Conservation (phyloP, 2,113 vertebrate genomes). For the Cavia aperea region DNA sequence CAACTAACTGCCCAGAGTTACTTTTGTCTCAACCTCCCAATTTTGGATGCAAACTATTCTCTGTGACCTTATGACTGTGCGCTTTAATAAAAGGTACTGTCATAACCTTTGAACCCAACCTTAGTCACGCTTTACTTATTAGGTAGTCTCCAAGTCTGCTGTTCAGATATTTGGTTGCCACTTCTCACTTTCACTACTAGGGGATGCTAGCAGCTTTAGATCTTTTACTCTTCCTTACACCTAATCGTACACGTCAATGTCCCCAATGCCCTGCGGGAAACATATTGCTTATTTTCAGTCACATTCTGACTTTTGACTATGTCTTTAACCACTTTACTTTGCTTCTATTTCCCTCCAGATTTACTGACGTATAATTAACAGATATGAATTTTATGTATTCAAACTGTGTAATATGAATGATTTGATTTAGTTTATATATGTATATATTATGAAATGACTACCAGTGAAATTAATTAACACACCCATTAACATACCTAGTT, state of each 20-base stretch:
- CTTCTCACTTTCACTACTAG: background rate
- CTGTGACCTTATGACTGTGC: background rate
- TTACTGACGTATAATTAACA: background rate
- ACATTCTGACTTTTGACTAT: background rate
- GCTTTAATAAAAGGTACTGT: background rate
- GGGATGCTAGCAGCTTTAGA: background rate
- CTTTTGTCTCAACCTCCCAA: background rate
- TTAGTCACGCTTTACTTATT: background rate
- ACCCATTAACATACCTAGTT: background rate
- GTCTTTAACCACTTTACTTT: background rate
- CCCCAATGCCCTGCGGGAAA: background rate
- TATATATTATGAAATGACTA: background rate
- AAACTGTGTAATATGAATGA: background rate
- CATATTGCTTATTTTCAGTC: background rate
- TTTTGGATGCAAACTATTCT: background rate
- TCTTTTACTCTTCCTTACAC: background rate
- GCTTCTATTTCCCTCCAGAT: background rate
- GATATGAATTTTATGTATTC: background rate
- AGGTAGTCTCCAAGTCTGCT: background rate
- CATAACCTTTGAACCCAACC: background rate
- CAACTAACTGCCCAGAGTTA: background rate
- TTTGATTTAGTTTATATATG: background rate
- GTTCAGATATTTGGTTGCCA: background rate
- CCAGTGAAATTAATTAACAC: background rate
- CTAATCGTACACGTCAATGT: background rate